These are phyloP conservation scores for Alentia gelatinosa DNA, from an alignment of 2,888 invertebrate genomes.

Conservation along the genomic window DNA sequence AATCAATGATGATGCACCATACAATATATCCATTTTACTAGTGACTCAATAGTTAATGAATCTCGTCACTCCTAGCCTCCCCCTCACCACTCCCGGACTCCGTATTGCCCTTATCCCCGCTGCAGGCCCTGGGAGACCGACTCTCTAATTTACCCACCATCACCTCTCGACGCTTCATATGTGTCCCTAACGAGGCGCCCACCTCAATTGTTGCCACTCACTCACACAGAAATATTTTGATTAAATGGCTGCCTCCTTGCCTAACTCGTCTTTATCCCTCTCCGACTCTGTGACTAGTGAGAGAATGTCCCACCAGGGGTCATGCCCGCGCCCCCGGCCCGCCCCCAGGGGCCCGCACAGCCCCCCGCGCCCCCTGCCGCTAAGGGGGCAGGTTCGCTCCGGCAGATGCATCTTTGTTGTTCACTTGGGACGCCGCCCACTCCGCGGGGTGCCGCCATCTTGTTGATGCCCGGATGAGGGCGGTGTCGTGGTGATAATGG, in stretches of 20 bases:
- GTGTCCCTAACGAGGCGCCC: not conserved
- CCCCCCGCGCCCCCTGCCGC: not conserved
- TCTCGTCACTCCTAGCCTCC: not conserved
- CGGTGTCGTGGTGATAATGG: not conserved
- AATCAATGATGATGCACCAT: too few species aligned
- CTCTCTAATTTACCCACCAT: constrained; percentile 25
- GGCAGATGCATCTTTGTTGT: constrained; percentile 40
- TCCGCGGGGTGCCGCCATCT: constrained; percentile 6
- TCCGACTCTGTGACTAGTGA: constrained; percentile 35
- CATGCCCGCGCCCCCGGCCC: not conserved
- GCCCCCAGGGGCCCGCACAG: not conserved
- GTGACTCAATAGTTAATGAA: too few species aligned
- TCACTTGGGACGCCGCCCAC: not conserved
- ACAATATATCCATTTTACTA: too few species aligned
- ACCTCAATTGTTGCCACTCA: not conserved
- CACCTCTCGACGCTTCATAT: not conserved
- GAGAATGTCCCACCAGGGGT: constrained; percentile 52
- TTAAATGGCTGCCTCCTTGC: constrained; percentile 7
- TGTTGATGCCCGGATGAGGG: not conserved
- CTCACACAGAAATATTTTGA: constrained; percentile 43
- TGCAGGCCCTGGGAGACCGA: not conserved
- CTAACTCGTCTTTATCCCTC: not conserved
- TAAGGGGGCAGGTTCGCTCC: not conserved
- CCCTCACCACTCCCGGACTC: not conserved
- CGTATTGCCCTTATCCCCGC: constrained; percentile 1